phyloP scores from a whole-genome alignment of 2,113 vertebrate genomes.

The Pachyramphus minor region DNA sequence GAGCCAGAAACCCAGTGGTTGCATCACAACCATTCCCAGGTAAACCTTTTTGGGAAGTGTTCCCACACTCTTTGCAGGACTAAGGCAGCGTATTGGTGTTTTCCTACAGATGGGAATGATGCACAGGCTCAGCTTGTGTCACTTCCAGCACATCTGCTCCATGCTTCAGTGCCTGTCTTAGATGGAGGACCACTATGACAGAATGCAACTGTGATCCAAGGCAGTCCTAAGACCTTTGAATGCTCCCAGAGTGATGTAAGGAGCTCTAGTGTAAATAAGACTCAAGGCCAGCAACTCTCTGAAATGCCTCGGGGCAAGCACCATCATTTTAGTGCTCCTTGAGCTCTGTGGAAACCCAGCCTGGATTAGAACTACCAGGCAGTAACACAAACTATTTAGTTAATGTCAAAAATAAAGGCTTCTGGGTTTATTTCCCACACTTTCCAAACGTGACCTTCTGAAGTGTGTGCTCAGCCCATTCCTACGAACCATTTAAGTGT shows the following conservation, averaged over 20 bases:
- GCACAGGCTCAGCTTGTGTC: background rate
- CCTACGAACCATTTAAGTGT: background rate
- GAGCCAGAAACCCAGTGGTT: background rate
- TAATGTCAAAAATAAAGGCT: background rate
- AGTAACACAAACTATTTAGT: background rate
- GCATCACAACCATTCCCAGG: background rate
- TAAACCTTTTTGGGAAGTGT: background rate
- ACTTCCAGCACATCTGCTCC: background rate
- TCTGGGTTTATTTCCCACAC: constrained; percentile 20
- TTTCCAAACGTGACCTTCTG: background rate
- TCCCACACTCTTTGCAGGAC: background rate
- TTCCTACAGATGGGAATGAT: background rate
- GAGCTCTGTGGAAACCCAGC: background rate
- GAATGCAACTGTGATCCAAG: background rate
- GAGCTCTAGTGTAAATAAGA: background rate
- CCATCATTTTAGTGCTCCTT: background rate
- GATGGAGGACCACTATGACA: background rate
- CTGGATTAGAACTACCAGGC: background rate
- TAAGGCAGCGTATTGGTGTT: background rate
- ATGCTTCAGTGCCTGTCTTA: background rate
- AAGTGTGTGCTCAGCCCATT: background rate
- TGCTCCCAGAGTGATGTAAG: background rate
- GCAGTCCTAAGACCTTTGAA: background rate
- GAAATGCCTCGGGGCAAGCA: background rate
- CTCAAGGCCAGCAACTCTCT: background rate